Base-by-base conservation (phyloP, 2,797 vertebrate species). In the Stomatorhinus walkeri region DNA sequence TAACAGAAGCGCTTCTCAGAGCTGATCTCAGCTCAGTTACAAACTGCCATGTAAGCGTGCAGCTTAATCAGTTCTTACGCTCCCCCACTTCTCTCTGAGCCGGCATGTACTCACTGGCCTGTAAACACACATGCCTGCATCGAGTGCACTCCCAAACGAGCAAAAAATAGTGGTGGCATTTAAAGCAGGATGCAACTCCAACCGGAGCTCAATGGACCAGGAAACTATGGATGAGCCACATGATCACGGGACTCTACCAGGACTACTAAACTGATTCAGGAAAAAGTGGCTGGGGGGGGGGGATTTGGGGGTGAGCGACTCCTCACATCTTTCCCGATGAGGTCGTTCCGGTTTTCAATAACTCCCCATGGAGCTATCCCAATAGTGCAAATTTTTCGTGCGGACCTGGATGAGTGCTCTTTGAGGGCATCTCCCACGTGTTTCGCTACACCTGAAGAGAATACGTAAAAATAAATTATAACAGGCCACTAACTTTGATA, bases 341-440 rank as follows among this genome's bases (percentile, higher is more conserved):
- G 97, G 93, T 99, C 98, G 8, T 97, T 98, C 93, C 98, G 95
- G 95, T 99, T 99, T 95, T 99, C 98, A 91, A 99, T 98, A 90
- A 99, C 97, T 92, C 98, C 98, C 98, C 98, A 99, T 0, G 98
- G 97, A 89, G 98, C 97, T 86, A 99, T 97, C 88, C 98, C 98
- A 84, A 99, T 97, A 93, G 98, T 98, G 95, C 98, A 99, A 96
- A 99, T 99, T 94, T 99, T 99, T 93, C 97, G 97, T 90, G 98
- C 97, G 89, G 98, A 99, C 94, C 96, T 96, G 91, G 98, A 98
- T 90, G 97, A 97, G 87, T 99, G 98, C 93, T 99, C 98, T 95
- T 97, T 97, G 87, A 99, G 96, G 89, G 98, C 98, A 89, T 99
- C 98, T 43, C 98, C 98, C 89, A 99, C 98, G 92, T 99, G 98